Base-by-base conservation (phyloP, 37 sponge, comb jelly and placozoan species). In the Eunapius fragilis region DNA sequence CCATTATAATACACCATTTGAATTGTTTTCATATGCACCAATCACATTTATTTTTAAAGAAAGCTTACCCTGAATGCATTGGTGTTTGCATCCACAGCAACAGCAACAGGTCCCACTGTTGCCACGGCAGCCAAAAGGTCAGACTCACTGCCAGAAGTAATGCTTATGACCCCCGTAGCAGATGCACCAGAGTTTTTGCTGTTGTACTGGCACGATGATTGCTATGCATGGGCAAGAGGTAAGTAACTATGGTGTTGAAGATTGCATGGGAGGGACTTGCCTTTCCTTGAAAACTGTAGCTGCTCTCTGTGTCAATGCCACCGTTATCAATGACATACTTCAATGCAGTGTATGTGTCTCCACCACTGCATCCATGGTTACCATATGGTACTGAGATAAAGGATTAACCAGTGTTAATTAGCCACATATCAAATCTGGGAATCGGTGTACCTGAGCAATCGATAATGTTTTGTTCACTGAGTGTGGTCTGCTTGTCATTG, bases 381-480 rank as follows among this genome's bases (percentile, higher is more conserved):
- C 95, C 95, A 37, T 87, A 92, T 9, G 78, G 88, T 22, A 82
- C 88, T 84, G 27, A 12, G 3, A 25, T 31, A 70, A 37, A 33
- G 22, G 6, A 72, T 12, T 58, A 17, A n/a, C n/a, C 50, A 30
- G 11, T 3, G 41, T 3, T 41, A 41, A 41, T 41, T n/a, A n/a
- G 41, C 41, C 6, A 41, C 6, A 41, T 41, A 41, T 6, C 41
- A 41, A 6, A 70, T n/a, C 3, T 27, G 27, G 9, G 3, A 27
- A 2, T 70, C 2, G 27, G 25, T 70, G 73, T 72, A 72, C 78
- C 76, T 12, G 95, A 95, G 74, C 98, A 97, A 75, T 97, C 98
- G 23, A 97, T 81, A 27, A 95, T 74, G 71, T 97, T 91, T 82
- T 97, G 98, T 67, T 95, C 98, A 75, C 91, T 90, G 26, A 96